Evolutionary conservation across 2,113 vertebrate genomes (phyloP), one percentile per base, ranked within the genome.

Genomic region (Thomomys bottae): DNA sequence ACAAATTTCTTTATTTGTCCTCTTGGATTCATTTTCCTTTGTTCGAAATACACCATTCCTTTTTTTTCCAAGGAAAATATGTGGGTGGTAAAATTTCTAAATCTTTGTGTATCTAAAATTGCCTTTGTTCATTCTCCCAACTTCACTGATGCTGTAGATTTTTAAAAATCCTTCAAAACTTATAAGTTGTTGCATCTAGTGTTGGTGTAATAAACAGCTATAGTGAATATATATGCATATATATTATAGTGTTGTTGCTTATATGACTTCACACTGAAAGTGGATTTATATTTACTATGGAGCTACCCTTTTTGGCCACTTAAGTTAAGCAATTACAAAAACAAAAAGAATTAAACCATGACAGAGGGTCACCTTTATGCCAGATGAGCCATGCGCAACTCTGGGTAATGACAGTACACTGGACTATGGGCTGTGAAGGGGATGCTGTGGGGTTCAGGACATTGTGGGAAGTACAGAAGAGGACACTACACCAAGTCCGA

Each of bases 191-290:
- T 86, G 24, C 21, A 18, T 42, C 45, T 71, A 40, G 26, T 79
- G 20, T 1, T 67, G 21, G 36, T 78, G 21, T 45, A 92, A 89
- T 49, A 61, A 84, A 88, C 45, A 68, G n/a, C 2, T 59, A 23
- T 92, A 49, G 32, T 75, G 66, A 73, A 82, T 82, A 45, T 76
- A 8, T 89, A 21, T 83, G 67, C 26, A 38, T 61, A 57, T 45
- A 17, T 3, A 91, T 70, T 32, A 66, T 84, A 8, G 5, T 83
- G 57, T 59, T 95, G 36, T 86, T 42, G 28, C 87, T 70, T 71
- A 32, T 67, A 21, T 84, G 72, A 42, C 76, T 76, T 85, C 40
- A n/a, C 68, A 89, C 88, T 86, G 28, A n/a, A n/a, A 67, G 34
- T 84, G 79, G 84, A 20, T 64, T 61, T 61, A 67, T 32, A 89